These are phyloP conservation scores for Drosophila suboccidentalis DNA, from an alignment of 2,888 invertebrate genomes.

Conservation along the genomic window DNA sequence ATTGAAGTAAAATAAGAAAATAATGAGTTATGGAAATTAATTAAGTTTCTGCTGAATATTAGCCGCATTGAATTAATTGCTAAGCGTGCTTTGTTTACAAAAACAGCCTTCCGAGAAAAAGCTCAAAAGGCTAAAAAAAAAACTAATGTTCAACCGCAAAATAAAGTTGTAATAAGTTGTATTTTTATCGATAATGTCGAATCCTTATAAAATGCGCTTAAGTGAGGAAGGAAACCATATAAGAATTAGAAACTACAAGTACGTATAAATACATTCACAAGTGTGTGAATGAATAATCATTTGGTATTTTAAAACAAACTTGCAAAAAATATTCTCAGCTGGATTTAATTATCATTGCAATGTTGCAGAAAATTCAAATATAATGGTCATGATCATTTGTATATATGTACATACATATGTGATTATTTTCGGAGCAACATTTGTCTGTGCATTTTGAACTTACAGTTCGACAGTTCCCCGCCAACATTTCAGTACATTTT, in stretches of 20 bases:
- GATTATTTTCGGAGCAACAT: slow-evolving; percentile 17
- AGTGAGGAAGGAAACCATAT: too few species aligned
- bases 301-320: background rate
- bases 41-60: too few species aligned
- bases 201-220: too few species aligned
- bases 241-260: background rate
- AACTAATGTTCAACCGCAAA: too few species aligned
- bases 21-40: too few species aligned
- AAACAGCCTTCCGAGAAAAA: too few species aligned
- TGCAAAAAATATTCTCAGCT: slow-evolving; percentile 2
- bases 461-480: slow-evolving; percentile 4
- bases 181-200: too few species aligned
- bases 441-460: slow-evolving; percentile 14
- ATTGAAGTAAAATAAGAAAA: too few species aligned
- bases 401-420: slow-evolving; percentile 11
- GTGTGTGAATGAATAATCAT: background rate
- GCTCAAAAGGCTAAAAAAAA: too few species aligned
- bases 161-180: too few species aligned
- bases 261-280: background rate
- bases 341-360: slow-evolving; percentile 29
- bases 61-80: too few species aligned
- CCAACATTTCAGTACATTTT: slow-evolving; percentile 59
- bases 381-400: background rate
- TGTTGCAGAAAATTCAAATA: slow-evolving; percentile 19
- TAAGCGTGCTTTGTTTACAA: too few species aligned